Evolutionary conservation across 2,888 invertebrate genomes (phyloP), one percentile per base, ranked within the genome.

Genomic region (Ichneumoninae sp.): DNA sequence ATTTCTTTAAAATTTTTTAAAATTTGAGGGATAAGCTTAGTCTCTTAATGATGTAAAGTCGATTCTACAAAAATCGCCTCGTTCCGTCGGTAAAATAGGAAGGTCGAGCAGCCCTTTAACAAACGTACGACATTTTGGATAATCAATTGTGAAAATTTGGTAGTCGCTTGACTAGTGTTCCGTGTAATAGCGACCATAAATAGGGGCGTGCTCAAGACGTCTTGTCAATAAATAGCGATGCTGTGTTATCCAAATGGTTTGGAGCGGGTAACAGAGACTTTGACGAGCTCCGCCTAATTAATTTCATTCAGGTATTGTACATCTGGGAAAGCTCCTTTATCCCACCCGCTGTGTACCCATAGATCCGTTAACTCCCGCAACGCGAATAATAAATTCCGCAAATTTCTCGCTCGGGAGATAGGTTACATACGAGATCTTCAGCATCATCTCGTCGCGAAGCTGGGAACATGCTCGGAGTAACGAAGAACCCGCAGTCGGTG

Each of bases 301-400:
- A n/a, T 50, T 44, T 30, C 33, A 26, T 33, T 16, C 30, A n/a
- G 60, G 26, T 30, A 33, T 62, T 3, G 50, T 6, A n/a, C 33
- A 65, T 22, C 52, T 22, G 40, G 19, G 10, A 66, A 13, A 40
- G 22, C 52, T 54, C 66, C 22, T 54, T 4, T 19, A 66, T 19
- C 4, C 3, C 7, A 60, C 19, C 33, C 22, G 65, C 36, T 66
- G 65, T 19, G 76, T 54, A 66, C 22, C 36, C 8, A 22, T 72
- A 44, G 47, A 6, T 13, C 62, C 57, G 16, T 54, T 44, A 65
- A 22, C 44, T 44, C 52, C 16, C 44, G 26, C 22, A 54, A 54
- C 66, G 40, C 66, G 13, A 36, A 72, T 72, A 44, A 54, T 66
- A 72, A 33, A 66, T 72, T 72, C 30, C 72, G 8, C 44, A 22